A percentile compares a stretch with the other conserved stretches of the same genome.
Conservation (phyloP, 2,888 invertebrate species). For the Notodromas monacha region DNA sequence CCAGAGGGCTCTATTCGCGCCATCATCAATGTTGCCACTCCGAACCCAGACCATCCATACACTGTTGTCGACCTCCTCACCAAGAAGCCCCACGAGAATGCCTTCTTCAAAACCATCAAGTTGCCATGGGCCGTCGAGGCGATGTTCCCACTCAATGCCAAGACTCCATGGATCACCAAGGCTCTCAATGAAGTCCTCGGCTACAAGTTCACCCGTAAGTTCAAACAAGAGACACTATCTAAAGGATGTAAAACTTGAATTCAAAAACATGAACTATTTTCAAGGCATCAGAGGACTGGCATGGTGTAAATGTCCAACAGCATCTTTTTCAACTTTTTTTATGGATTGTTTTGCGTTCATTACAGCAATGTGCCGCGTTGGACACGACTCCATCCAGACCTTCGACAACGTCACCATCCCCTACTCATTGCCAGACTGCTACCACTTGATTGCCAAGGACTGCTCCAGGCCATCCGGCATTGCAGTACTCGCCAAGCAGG, state of each 20-base stretch:
- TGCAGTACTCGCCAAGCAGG: constrained; percentile 15
- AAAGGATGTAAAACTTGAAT: background rate
- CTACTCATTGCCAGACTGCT: constrained; percentile 14
- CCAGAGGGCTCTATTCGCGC: constrained; percentile 8
- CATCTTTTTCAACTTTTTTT: too few species aligned
- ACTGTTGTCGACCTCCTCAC: constrained; percentile 9
- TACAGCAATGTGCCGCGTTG: constrained; percentile 11
- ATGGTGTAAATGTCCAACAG: too few species aligned
- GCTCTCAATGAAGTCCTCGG: constrained; percentile 7
- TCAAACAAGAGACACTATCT: background rate
- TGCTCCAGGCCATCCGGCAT: constrained; percentile 14
- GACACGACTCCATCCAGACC: constrained; percentile 11
- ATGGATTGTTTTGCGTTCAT: constrained; percentile 1
- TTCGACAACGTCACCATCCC: constrained; percentile 13
- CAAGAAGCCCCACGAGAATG: constrained; percentile 9
- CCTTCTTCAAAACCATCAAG: constrained; percentile 9
- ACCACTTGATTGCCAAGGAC: constrained; percentile 17
- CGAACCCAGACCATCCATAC: constrained; percentile 5
- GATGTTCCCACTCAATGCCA: constrained; percentile 7
- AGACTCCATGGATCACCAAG: background rate
- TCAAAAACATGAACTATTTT: too few species aligned
- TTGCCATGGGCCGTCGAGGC: constrained; percentile 9
- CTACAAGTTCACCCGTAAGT: constrained; percentile 7
- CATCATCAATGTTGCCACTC: constrained; percentile 8
- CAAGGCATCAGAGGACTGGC: too few species aligned